Evolutionary conservation across 2,113 vertebrate genomes (phyloP).

Genomic region (Pongo abelii): DNA sequence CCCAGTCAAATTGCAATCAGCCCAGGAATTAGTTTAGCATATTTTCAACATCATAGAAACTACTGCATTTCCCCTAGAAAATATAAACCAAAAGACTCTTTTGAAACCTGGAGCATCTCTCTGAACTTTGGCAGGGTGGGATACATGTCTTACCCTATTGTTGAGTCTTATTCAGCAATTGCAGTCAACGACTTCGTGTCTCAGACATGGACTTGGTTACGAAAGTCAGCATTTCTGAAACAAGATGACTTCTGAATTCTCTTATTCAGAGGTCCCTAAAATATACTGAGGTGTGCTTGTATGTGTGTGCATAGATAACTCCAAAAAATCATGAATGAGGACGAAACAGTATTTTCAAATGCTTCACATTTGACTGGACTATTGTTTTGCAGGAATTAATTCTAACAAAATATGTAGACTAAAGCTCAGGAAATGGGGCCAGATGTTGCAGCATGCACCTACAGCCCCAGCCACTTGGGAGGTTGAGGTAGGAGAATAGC

Average conservation of each 20-base stretch:
- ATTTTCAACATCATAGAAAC: not conserved
- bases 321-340: not conserved
- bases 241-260: not conserved
- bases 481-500: not conserved
- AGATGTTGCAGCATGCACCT: not conserved
- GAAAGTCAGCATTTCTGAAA: not conserved
- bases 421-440: not conserved
- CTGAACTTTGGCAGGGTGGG: not conserved
- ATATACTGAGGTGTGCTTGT: not conserved
- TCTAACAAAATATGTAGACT: not conserved
- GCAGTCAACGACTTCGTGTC: not conserved
- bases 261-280: not conserved
- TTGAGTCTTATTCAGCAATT: not conserved
- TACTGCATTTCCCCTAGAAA: not conserved
- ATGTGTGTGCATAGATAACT: not conserved
- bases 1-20: not conserved
- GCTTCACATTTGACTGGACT: not conserved
- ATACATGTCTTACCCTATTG: not conserved
- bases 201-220: not conserved
- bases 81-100: not conserved
- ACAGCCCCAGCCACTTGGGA: not conserved
- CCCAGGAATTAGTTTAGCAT: not conserved
- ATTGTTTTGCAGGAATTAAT: not conserved
- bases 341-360: not conserved
- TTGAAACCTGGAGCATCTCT: not conserved